Percentiles rank a stretch among this genome's conserved stretches.
These are phyloP conservation scores for Catostylus mosaicus DNA, from an alignment of 30 jellyfish, hydroid and myxozoan species.

Conservation along the genomic window DNA sequence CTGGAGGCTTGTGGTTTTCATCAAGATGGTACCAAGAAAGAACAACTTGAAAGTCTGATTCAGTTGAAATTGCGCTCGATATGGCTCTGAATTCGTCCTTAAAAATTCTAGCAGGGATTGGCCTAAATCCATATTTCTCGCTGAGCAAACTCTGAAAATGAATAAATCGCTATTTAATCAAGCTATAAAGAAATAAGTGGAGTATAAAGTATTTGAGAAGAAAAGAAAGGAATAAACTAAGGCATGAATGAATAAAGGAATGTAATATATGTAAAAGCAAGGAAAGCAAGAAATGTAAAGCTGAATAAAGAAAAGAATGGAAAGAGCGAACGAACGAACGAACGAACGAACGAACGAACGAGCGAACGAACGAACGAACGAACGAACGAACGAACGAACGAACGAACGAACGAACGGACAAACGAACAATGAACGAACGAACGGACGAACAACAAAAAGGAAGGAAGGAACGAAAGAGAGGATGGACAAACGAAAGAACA, in stretches of 20 bases:
- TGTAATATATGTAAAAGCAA: too few relatives aligned
- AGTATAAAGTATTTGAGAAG: neutral
- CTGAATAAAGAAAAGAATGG: neutral
- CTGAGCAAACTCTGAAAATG: conserved; percentile 62
- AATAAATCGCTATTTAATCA: neutral
- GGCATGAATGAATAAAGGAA: neutral
- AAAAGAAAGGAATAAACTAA: neutral
- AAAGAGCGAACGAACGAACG: neutral
- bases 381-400: neutral
- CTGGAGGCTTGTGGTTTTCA: conserved; percentile 67
- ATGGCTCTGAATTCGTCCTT: conserved; percentile 43
- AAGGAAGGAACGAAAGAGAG: neutral
- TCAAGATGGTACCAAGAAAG: conserved; percentile 71
- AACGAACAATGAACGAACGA: neutral
- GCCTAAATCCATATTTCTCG: conserved; percentile 83
- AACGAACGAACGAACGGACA: neutral
- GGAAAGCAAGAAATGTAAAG: too few relatives aligned
- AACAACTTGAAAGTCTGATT: conserved; percentile 28
- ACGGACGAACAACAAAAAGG: too few relatives aligned
- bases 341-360: neutral
- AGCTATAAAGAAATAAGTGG: neutral
- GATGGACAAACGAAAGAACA: neutral
- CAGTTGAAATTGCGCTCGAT: neutral
- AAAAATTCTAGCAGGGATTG: conserved; percentile 70
- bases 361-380: neutral